Evolutionary conservation across 35 echinoderm and acorn worm species (phyloP).

Genomic region (Eucidaris tribuloides): DNA sequence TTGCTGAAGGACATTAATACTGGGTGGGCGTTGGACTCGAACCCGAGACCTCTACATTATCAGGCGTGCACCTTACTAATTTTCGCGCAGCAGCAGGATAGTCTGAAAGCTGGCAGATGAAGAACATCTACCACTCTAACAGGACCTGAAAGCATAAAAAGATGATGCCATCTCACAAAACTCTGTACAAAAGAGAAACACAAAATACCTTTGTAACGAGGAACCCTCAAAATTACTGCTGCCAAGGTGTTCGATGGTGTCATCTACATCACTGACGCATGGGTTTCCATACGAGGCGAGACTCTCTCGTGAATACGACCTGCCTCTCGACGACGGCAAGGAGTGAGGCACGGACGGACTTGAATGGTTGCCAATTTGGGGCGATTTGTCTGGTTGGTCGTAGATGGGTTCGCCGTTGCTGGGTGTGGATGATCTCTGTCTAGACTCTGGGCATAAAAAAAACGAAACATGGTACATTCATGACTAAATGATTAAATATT

Average conservation of each 20-base stretch:
- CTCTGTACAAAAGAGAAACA: no score
- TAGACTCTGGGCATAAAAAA: background rate
- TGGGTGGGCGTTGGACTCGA: no score
- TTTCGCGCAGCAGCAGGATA: no score
- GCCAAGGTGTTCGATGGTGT: slow-evolving; percentile 17
- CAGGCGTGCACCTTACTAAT: no score
- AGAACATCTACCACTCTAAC: no score
- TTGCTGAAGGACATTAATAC: no score
- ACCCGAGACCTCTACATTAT: no score
- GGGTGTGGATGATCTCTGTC: background rate
- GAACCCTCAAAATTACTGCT: background rate
- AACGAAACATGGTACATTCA: no score
- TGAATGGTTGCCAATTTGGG: background rate
- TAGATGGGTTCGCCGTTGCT: background rate
- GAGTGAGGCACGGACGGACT: background rate
- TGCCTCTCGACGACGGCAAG: background rate
- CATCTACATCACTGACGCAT: slow-evolving; percentile 3
- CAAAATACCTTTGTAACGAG: background rate
- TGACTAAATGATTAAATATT: no score
- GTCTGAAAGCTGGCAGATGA: no score
- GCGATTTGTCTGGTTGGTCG: background rate
- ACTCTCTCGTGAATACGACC: background rate
- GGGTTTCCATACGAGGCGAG: slow-evolving; percentile 1
- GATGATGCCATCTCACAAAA: no score
- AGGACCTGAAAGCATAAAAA: no score